Base-by-base conservation (phyloP, 2,113 vertebrate species). In the Eptesicus fuscus region DNA sequence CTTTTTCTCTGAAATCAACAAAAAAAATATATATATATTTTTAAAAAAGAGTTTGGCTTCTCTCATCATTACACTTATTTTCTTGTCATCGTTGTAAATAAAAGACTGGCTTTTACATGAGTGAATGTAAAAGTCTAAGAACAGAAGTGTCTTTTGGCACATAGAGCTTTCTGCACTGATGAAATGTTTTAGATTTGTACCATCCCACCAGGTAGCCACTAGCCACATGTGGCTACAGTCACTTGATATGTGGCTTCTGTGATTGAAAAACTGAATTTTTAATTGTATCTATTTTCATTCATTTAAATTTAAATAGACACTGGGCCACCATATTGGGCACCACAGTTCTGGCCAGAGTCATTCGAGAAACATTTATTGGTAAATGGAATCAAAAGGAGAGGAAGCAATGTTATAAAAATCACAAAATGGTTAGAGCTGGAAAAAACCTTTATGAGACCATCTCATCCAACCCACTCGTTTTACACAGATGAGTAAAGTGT, bases 401-500 rank as follows among this genome's bases (percentile, higher is more conserved):
- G 40, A 95, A 70, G 10, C 2, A 73, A 80, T 8, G 22, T 77
- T 65, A 74, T 49, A 83, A 89, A 89, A 90, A 49, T 91, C 82
- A 69, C 76, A 63, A 91, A 88, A 77, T 47, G 78, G 56, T 63
- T 22, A 88, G 51, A 92, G 25, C 82, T 96, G 74, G 65, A 35
- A 92, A 91, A 76, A 84, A 90, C 2, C 28, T 53, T 87, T 67
- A 65, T n/a, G 17, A 93, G 42, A 44, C 30, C 51, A 74, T 90
- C 17, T 95, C 71, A 32, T 88, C n/a, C 56, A 84, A 73, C 56
- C 59, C 83, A 87, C 23, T 97, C 40, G 51, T 90, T 94, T 90
- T 96, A 90, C 79, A 84, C 69, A 91, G 79, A 77, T 93, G 42
- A 83, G 51, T 76, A 73, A 95, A 91, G 11, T 49, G 40, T 94